A percentile compares a stretch with the other conserved stretches of the same genome.
Conservation (phyloP, 53 echinoderm and acorn worm genomes). For the Pentamera pediparva region DNA sequence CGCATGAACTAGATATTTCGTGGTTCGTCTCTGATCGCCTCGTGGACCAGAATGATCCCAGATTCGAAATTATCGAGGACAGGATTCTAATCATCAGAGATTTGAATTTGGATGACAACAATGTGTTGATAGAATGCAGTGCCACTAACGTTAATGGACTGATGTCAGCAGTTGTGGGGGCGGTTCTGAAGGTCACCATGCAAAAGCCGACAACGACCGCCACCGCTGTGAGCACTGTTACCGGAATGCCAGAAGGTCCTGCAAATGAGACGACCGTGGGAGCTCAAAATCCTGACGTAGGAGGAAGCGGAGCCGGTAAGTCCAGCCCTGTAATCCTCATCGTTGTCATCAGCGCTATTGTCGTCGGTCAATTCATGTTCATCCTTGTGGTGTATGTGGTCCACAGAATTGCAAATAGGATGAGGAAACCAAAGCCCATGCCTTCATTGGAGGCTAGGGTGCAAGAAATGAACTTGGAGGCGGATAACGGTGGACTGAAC, state of each 20-base stretch:
- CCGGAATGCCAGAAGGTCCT: neutral
- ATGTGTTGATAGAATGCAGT: neutral
- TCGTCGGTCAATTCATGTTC: slow-evolving; percentile 4
- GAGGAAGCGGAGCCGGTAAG: neutral
- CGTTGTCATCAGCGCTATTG: neutral
- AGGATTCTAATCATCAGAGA: neutral
- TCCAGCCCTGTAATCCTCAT: neutral
- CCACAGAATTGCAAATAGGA: slow-evolving; percentile 13
- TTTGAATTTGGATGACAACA: neutral
- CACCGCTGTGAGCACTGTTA: neutral
- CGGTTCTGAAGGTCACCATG: neutral
- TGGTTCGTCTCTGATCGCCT: neutral
- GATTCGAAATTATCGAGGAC: neutral
- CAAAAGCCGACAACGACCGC: neutral
- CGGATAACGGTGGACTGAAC: neutral
- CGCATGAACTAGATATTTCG: neutral
- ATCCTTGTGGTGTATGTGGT: neutral
- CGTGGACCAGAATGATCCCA: neutral
- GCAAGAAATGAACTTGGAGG: neutral
- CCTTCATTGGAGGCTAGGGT: neutral
- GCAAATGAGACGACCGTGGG: neutral
- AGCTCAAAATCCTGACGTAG: neutral
- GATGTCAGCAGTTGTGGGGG: too few relatives aligned
- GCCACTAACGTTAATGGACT: neutral
- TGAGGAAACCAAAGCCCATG: neutral